phyloP scores from a whole-genome alignment of 1,140 invertebrate genomes.

The Heliconius nattereri region DNA sequence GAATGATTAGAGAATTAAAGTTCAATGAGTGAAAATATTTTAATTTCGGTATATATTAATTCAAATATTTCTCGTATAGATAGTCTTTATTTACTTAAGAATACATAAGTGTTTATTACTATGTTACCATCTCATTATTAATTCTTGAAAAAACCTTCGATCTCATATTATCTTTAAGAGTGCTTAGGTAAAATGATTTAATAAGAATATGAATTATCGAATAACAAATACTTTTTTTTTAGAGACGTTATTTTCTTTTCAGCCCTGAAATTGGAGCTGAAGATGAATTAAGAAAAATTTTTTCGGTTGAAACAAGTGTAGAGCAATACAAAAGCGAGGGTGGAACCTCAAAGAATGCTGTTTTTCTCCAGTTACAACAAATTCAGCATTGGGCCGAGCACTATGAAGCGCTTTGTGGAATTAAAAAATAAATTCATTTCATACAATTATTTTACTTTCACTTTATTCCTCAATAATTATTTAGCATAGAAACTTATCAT shows the following conservation, averaged over 20 bases:
- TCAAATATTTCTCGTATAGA: too few relatives aligned
- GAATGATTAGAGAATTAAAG: too few relatives aligned
- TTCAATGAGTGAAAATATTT: too few relatives aligned
- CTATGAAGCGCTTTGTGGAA: not conserved
- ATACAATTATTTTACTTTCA: not conserved
- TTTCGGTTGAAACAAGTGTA: conserved; percentile 83
- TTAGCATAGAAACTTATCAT: not conserved
- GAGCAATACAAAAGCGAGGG: conserved; percentile 82
- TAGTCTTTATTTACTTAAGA: too few relatives aligned
- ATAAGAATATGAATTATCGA: not conserved
- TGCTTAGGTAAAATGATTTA: too few relatives aligned
- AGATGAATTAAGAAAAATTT: conserved; percentile 78
- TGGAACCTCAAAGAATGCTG: conserved; percentile 73
- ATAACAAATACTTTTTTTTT: not conserved
- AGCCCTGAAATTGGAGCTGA: conserved; percentile 68
- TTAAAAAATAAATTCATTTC: not conserved
- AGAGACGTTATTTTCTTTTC: conserved; percentile 35
- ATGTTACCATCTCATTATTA: too few relatives aligned
- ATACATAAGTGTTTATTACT: too few relatives aligned
- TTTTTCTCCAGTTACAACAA: conserved; percentile 57
- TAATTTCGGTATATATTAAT: too few relatives aligned
- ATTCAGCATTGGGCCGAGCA: conserved; percentile 48
- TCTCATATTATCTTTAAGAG: too few relatives aligned
- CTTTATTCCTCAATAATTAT: not conserved
- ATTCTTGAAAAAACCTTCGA: not conserved